Conservation (phyloP, 2,797 vertebrate species). For the Psittacula derbiana region DNA sequence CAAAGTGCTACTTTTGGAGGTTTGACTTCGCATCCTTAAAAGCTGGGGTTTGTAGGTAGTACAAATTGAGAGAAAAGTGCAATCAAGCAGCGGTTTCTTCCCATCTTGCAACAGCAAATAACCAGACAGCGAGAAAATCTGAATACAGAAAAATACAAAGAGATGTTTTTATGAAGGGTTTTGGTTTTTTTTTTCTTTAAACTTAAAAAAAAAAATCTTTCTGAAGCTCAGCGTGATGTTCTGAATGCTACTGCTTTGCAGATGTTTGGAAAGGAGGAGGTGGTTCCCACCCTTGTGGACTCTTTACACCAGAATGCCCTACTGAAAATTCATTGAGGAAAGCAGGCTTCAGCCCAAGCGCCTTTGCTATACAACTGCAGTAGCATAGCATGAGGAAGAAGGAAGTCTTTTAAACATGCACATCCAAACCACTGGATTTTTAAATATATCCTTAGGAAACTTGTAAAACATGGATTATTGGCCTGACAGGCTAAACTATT, state of each 20-base stretch:
- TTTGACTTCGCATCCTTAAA: neutral
- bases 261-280: neutral
- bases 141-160: neutral
- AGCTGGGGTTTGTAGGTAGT: neutral
- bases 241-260: neutral
- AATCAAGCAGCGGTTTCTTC: neutral
- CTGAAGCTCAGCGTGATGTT: neutral
- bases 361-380: neutral
- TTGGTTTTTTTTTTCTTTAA: neutral
- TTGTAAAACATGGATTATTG: conserved; percentile 6
- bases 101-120: neutral
- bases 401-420: neutral
- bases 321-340: neutral
- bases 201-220: neutral
- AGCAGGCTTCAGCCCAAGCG: neutral
- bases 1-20: neutral
- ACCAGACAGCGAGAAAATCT: neutral
- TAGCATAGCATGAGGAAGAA: neutral
- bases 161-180: neutral
- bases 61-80: neutral
- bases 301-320: neutral
- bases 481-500: neutral
- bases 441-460: conserved; percentile 8
- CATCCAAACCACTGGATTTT: conserved; percentile 1
- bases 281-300: neutral